Percentiles rank a stretch among this genome's conserved stretches.
phyloP scores from a whole-genome alignment of 2,888 invertebrate genomes.

The Lasioglossum pauxillum region DNA sequence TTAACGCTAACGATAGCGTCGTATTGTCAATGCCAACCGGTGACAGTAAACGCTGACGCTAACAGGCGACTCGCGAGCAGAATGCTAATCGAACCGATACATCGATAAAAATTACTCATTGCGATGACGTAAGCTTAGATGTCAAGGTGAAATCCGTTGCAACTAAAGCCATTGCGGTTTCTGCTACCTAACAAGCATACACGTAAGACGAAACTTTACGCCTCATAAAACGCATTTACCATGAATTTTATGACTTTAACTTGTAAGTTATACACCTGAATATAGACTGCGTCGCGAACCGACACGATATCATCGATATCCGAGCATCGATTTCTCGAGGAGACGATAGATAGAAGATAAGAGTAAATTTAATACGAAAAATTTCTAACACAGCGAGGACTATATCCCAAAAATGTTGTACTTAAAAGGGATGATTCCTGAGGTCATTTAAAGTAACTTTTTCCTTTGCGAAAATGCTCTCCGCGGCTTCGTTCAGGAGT shows the following conservation, averaged over 20 bases:
- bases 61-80: constrained; percentile 23
- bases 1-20: constrained; percentile 37
- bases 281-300: not conserved
- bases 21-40: constrained; percentile 29
- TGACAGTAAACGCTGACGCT: constrained; percentile 24
- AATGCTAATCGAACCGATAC: constrained; percentile 47
- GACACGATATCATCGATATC: not conserved
- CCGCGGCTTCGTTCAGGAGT: no score
- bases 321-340: not conserved
- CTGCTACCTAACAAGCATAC: constrained; percentile 36
- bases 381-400: not conserved
- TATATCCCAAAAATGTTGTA: not conserved
- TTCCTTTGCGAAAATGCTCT: no score
- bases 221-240: not conserved
- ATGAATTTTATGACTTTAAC: constrained; percentile 6
- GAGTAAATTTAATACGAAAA: not conserved
- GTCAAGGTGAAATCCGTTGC: constrained; percentile 65
- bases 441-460: no score
- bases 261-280: not conserved
- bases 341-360: not conserved
- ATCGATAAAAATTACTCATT: constrained; percentile 59
- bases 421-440: no score
- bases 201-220: constrained; percentile 26
- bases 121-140: constrained; percentile 60
- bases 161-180: constrained; percentile 53